Evolutionary conservation across 2,797 vertebrate genomes (phyloP), one percentile per base, ranked within the genome.

Genomic region (Enoplosus armatus): DNA sequence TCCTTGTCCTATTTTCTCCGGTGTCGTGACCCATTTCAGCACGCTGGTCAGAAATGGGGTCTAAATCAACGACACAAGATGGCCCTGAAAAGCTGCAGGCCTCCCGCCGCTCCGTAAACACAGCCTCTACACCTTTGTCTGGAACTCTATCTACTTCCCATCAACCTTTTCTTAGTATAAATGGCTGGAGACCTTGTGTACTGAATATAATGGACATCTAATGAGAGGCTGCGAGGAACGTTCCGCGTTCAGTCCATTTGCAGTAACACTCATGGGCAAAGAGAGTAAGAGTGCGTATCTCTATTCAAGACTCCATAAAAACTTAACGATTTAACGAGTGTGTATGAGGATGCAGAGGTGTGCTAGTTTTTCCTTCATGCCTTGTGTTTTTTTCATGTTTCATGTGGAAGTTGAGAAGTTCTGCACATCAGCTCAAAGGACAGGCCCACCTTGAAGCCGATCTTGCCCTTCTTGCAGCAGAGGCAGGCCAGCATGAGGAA

Each of bases 401-500:
- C 9, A 8, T 1, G 29, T 20, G 18, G 18, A 24, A 10, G 59
- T 11, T 6, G 41, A 9, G 4, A 16, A 0, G 33, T 24, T 39
- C 16, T 20, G 47, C 1, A 9, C 35, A 1, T 39, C 43, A 33
- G 39, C 41, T 15, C 6, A 8, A 9, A n/a, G 27, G 5, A 22
- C 20, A 10, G 5, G 7, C 95, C 96, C 94, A 98, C 97, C 97
- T 98, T 98, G 92, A 98, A 98, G 87, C 97, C 96, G 1, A 95
- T 95, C 86, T 96, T 95, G 9, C 96, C 94, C 92, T 97, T 98
- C 95, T 97, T 98, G 91, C 97, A 98, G 95, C 97, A 98, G 93
- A 98, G 88, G 70, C 97, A 98, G 91, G 97, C 96, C 94, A 98
- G 87, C 97, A 98, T 98, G 95, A 98, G 96, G 96, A 97, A 96